phyloP scores from a whole-genome alignment of 2,797 vertebrate species.

The Aselliscus stoliczkanus region DNA sequence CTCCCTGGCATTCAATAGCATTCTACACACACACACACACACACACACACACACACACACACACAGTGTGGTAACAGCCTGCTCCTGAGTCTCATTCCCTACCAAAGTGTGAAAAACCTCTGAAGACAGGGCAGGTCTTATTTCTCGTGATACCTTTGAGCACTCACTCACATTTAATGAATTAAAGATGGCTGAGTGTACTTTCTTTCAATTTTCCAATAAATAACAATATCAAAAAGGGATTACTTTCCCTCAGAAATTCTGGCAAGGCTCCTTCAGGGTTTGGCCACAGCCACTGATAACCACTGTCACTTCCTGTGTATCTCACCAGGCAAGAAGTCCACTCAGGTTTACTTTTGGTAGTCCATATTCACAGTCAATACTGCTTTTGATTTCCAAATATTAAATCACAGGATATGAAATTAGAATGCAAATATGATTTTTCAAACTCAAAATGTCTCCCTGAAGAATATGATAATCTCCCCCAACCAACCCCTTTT shows the following conservation, averaged over 20 bases:
- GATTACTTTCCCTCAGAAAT: neutral
- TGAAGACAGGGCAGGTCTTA: neutral
- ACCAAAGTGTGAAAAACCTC: no score
- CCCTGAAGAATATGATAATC: neutral
- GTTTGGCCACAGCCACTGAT: neutral
- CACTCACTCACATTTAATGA: neutral
- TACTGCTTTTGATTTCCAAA: neutral
- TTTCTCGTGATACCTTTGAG: neutral
- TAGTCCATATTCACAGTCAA: neutral
- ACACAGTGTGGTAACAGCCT: neutral
- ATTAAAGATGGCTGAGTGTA: neutral
- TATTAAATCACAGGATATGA: neutral
- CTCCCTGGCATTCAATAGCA: neutral
- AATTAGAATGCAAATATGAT: neutral
- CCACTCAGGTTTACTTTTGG: neutral
- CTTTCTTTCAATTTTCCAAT: neutral
- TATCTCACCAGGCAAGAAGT: neutral
- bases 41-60: neutral
- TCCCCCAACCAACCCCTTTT: neutral
- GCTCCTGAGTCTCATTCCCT: neutral
- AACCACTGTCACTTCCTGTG: neutral
- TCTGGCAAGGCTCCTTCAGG: neutral
- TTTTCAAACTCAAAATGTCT: conserved; percentile 20
- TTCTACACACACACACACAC: no score
- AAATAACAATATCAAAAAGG: neutral